Evolutionary conservation across 92 coral and sea anemone species (phyloP).

Genomic region (Porites lobata): DNA sequence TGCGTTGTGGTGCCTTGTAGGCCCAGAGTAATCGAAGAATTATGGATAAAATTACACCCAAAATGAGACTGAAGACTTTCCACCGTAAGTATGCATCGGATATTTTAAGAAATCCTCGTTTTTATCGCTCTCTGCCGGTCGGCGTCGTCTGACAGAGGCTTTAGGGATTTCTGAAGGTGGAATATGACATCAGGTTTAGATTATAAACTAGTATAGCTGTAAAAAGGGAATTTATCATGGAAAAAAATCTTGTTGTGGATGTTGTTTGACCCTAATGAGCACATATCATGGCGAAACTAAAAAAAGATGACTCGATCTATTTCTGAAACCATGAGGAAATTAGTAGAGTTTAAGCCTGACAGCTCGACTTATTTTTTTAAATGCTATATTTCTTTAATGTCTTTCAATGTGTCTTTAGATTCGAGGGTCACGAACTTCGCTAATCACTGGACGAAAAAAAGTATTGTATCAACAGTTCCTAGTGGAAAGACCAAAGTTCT

Average conservation of each 20-base stretch:
- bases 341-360: not conserved
- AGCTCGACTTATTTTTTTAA: not conserved
- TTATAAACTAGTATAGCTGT: not conserved
- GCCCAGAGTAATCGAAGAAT: not conserved
- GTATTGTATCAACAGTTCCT: not conserved
- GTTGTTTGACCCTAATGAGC: not conserved
- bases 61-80: constrained; percentile 42
- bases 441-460: not conserved
- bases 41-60: not conserved
- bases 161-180: not conserved
- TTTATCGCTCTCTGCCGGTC: not conserved
- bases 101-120: constrained; percentile 37
- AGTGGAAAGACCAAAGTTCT: not conserved
- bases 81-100: constrained; percentile 27
- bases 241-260: not conserved
- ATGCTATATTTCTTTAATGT: no score
- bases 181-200: no score
- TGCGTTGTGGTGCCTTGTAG: not conserved
- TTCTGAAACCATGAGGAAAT: not conserved
- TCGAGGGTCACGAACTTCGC: not conserved
- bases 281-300: not conserved
- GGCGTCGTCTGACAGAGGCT: not conserved
- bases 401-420: not conserved
- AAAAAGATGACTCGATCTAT: not conserved
- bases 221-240: not conserved